A percentile compares a stretch with the other conserved stretches of the same genome.
Conservation (phyloP, 1,140 invertebrate genomes). For the Stegodyphus mimosarum region DNA sequence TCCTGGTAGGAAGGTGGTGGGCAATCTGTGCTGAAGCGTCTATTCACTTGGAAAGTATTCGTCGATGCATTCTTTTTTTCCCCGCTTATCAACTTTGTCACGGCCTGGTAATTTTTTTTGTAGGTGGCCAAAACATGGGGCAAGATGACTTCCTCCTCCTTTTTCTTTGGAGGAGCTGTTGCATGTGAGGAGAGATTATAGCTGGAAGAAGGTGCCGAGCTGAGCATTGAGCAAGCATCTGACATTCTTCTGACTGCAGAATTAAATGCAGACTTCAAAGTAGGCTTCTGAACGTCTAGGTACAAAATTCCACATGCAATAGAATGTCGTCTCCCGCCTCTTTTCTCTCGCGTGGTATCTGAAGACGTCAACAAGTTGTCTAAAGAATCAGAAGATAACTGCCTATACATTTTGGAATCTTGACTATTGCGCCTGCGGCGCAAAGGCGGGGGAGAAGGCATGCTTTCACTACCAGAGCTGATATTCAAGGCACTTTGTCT, state of each 20-base stretch:
- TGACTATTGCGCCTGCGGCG: conserved; percentile 30
- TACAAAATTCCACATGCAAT: conserved; percentile 34
- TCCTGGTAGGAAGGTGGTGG: conserved; percentile 43
- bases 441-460: conserved; percentile 26
- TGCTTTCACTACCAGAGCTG: conserved; percentile 10
- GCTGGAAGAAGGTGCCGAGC: conserved; percentile 29
- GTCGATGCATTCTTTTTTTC: background rate
- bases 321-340: conserved; percentile 23
- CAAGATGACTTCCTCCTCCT: conserved; percentile 37
- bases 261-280: conserved; percentile 41
- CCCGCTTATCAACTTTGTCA: background rate
- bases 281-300: conserved; percentile 35
- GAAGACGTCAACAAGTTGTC: background rate
- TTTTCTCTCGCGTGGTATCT: background rate
- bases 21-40: conserved; percentile 54
- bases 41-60: conserved; percentile 37
- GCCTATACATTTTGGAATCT: conserved; percentile 24
- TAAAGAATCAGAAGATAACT: conserved; percentile 45
- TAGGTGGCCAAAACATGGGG: conserved; percentile 46
- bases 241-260: conserved; percentile 37
- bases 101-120: background rate
- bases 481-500: conserved; percentile 32
- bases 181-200: conserved; percentile 8
- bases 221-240: conserved; percentile 38
- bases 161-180: background rate